Evolutionary conservation across 1,140 invertebrate species (phyloP).

Genomic region (Nixonia krombeini): DNA sequence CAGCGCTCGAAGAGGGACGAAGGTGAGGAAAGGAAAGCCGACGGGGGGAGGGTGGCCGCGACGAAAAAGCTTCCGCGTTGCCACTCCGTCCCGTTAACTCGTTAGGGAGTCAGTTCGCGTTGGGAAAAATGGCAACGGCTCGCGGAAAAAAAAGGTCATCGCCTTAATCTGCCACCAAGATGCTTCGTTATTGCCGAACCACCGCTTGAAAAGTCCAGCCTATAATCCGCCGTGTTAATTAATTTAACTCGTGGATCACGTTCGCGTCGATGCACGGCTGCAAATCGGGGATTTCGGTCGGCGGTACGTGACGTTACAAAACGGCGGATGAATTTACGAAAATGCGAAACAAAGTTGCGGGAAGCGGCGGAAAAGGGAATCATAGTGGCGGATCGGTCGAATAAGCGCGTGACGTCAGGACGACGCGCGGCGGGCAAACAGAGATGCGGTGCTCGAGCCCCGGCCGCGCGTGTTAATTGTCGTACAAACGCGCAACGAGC

Average conservation of each 20-base stretch:
- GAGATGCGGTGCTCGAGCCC: conserved; percentile 42
- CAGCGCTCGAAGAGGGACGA: conserved; percentile 25
- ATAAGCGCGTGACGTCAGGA: conserved; percentile 51
- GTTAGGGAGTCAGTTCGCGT: conserved; percentile 26
- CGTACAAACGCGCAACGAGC: conserved; percentile 47
- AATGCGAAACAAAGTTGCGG: no score
- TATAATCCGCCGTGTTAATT: no score
- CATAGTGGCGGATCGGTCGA: conserved; percentile 40
- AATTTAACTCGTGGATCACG: neutral
- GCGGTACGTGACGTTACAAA: conserved; percentile 36
- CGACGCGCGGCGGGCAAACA: conserved; percentile 43
- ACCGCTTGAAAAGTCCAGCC: no score
- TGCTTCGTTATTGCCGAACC: no score
- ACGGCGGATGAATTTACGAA: conserved; percentile 38
- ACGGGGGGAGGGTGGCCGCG: conserved; percentile 17
- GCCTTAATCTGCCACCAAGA: no score
- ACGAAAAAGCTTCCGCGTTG: conserved; percentile 50
- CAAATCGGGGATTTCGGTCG: conserved; percentile 6
- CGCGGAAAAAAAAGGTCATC: conserved; percentile 13
- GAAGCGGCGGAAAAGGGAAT: conserved; percentile 42
- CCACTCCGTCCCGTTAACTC: conserved; percentile 47
- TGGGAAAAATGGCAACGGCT: conserved; percentile 42
- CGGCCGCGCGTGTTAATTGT: conserved; percentile 60
- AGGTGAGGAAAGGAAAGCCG: conserved; percentile 40
- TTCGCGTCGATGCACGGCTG: no score